Evolutionary conservation across 2,888 invertebrate species (phyloP), one percentile per base, ranked within the genome.

Genomic region (Cylloceria caligata): DNA sequence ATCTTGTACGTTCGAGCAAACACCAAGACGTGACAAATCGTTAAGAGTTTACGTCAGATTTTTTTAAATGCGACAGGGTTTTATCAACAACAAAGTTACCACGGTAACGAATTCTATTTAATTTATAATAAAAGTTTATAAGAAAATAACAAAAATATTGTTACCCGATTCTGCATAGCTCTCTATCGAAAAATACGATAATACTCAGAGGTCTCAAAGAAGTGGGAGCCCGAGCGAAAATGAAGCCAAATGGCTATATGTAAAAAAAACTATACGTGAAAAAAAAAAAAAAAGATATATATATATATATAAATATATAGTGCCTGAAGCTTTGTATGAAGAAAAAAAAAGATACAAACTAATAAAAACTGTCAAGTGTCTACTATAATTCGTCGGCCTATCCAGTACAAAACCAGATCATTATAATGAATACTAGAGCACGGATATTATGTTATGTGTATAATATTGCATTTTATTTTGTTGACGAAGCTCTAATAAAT

Each of bases 401-500:
- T 87, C 88, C 89, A 91, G 91, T 91, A 91, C 91, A 91, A 91
- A 90, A 83, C 87, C 86, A 88, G 88, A 91, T 90, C 88, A 88
- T 90, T 88, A 88, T 88, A 86, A 88, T 85, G 83, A 87, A 85
- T 84, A 84, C 19, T 83, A 88, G 86, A 90, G 86, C 88, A 87
- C 86, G 86, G 87, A 88, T 89, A 87, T 88, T 86, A 85, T 89
- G 90, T 90, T 91, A 81, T 91, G 90, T 91, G 90, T 90, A 90
- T 91, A 91, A 89, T 89, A 85, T 84, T 89, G 89, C 88, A 91
- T 90, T 91, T 91, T 91, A 91, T 90, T 81, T 88, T 87, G 89
- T 90, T 91, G 89, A 90, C 86, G 87, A 88, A 88, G 86, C 90
- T 89, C 88, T 89, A 88, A 90, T 89, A 90, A 88, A 90, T 89